Base-by-base conservation (phyloP, 2,113 vertebrate genomes). In the Thomomys bottae region DNA sequence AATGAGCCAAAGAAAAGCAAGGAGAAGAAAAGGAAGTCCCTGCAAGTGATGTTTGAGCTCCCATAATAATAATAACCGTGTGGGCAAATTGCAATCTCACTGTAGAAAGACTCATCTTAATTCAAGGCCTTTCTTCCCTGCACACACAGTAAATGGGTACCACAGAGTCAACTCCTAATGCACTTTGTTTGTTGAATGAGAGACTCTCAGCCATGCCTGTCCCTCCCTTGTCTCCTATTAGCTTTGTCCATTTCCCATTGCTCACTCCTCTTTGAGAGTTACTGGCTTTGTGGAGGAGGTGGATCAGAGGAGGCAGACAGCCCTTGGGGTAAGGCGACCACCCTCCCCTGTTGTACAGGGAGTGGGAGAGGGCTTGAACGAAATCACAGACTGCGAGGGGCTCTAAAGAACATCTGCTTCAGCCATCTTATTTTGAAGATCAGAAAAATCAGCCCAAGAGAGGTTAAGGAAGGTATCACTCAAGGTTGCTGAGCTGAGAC, bases 141-240 rank as follows among this genome's bases (percentile, higher is more conserved):
- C 81, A 2, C 91, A 70, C 42, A 20, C 0, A 26, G 63, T 72
- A 90, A 97, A 94, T 4, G 49, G 49, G 12, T 54, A 15, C 49
- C 49, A 54, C 49, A 4, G 49, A 54, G 97, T 95, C 94, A n/a
- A 89, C 95, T 95, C 96, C 95, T 96, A 84, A 79, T 20, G 63
- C 83, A 0, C 90, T 94, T 72, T 87, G 92, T 64, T 96, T 92
- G 36, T 49, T 72, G 93, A 78, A 85, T 0, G 23, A 72, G 85
- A 89, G 82, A 82, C 59, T 72, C 95, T 95, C 94, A 92, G 1
- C 70, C 6, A 2, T 61, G 68, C 36, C n/a, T 0, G 92, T 94
- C 96, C 96, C 95, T 95, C 34, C 38, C 73, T 32, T 32, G 92
- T 40, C 95, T 92, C 84, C 82, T 10, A 3, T 83, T 88, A 85